Evolutionary conservation across 2,888 invertebrate genomes (phyloP).

Genomic region (Cosmia pyralina): DNA sequence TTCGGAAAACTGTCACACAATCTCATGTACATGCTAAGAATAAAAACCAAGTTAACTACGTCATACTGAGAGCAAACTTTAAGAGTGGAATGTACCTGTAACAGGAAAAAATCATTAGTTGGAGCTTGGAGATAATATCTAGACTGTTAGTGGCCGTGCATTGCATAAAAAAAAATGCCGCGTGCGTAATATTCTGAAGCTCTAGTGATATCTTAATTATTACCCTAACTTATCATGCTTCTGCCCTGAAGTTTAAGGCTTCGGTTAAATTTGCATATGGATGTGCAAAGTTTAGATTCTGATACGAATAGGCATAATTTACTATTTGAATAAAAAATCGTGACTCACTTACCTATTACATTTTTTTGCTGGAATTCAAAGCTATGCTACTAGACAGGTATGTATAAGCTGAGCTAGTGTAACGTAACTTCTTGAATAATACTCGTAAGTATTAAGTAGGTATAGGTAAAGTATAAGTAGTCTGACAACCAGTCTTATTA

Average conservation of each 20-base stretch:
- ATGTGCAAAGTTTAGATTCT: slow-evolving; percentile 8
- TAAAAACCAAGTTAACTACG: slow-evolving; percentile 22
- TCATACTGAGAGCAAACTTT: slow-evolving; percentile 13
- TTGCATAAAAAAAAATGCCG: too few species aligned
- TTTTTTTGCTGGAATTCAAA: slow-evolving; percentile 1
- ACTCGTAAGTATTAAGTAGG: too few species aligned
- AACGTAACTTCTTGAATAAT: slow-evolving; percentile 15
- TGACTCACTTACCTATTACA: slow-evolving; percentile 23
- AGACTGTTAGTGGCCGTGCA: background rate
- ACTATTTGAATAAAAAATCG: slow-evolving; percentile 3
- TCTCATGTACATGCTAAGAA: background rate
- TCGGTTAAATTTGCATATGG: background rate
- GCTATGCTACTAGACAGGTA: background rate
- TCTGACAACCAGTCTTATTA: too few species aligned
- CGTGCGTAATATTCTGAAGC: background rate
- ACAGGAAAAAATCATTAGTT: slow-evolving; percentile 20
- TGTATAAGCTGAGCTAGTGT: background rate
- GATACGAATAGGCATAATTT: background rate
- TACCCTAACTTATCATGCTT: too few species aligned
- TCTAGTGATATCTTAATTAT: too few species aligned
- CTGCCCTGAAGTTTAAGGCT: background rate
- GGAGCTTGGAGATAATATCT: background rate
- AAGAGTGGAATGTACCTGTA: slow-evolving; percentile 1
- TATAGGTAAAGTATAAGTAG: too few species aligned
- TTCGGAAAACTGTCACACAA: slow-evolving; percentile 11